phyloP scores from a whole-genome alignment of 2,113 vertebrate species.

The Sialia sialis region DNA sequence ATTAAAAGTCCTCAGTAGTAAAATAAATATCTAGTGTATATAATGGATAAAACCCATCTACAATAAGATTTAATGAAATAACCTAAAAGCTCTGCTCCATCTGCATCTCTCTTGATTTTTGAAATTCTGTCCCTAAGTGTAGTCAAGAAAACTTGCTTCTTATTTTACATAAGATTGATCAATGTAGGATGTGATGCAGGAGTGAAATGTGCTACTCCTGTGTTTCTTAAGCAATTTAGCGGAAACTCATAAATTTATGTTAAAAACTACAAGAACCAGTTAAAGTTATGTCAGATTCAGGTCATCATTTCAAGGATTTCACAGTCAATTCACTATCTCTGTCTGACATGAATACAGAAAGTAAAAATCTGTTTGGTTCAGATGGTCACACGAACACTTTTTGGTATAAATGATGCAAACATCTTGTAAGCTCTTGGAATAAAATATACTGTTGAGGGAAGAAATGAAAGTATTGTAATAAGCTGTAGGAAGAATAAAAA shows the following conservation, averaged over 20 bases:
- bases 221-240: background rate
- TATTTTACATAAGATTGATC: background rate
- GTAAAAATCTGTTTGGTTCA: background rate
- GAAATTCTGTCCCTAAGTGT: background rate
- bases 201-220: background rate
- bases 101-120: background rate
- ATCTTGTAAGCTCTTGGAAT: background rate
- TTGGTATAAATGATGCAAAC: background rate
- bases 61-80: background rate
- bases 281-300: background rate
- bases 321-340: background rate
- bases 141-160: background rate
- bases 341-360: background rate
- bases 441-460: background rate
- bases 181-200: background rate
- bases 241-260: background rate
- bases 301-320: background rate
- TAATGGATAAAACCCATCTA: background rate
- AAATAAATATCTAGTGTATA: background rate
- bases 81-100: background rate
- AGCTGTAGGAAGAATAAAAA: background rate
- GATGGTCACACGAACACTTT: background rate
- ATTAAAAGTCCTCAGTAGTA: background rate
- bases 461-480: background rate
- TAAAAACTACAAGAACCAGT: background rate